These are phyloP conservation scores for Eucriotettix oculatus DNA, from an alignment of 2,888 invertebrate genomes.

Conservation along the genomic window DNA sequence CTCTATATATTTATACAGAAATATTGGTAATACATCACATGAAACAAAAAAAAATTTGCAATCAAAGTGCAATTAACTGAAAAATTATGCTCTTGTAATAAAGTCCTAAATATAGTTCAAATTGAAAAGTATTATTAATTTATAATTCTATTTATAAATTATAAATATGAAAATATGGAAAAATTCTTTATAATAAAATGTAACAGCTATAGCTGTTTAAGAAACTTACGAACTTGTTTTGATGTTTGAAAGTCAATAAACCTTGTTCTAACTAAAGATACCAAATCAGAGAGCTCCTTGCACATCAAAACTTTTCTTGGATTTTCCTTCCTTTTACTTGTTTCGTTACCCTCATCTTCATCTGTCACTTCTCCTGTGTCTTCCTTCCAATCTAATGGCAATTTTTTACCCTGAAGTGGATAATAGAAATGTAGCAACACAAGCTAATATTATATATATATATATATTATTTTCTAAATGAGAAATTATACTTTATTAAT, in stretches of 20 bases:
- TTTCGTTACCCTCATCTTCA: conserved; percentile 31
- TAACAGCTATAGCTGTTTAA: too few species aligned
- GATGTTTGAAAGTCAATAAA: conserved; percentile 18
- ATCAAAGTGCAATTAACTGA: background rate
- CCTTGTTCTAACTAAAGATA: conserved; percentile 23
- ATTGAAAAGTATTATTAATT: too few species aligned
- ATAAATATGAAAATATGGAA: too few species aligned
- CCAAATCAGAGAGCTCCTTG: conserved; percentile 30
- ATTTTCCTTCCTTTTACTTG: conserved; percentile 14
- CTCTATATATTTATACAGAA: conserved; percentile 18
- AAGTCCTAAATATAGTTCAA: too few species aligned
- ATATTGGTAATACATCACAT: background rate
- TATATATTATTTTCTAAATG: too few species aligned
- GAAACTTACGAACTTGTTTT: conserved; percentile 14
- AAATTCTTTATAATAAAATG: too few species aligned
- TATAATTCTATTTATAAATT: too few species aligned
- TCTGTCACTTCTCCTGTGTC: conserved; percentile 32
- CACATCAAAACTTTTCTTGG: conserved; percentile 20
- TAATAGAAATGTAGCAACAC: too few species aligned
- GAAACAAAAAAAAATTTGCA: background rate
- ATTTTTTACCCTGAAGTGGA: conserved; percentile 27
- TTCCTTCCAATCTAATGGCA: conserved; percentile 20
- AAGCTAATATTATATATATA: too few species aligned
- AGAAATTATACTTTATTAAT: too few species aligned
- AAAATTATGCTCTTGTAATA: too few species aligned